Base-by-base conservation (phyloP, 2,113 vertebrate genomes). In the Epinephelus lanceolatus region DNA sequence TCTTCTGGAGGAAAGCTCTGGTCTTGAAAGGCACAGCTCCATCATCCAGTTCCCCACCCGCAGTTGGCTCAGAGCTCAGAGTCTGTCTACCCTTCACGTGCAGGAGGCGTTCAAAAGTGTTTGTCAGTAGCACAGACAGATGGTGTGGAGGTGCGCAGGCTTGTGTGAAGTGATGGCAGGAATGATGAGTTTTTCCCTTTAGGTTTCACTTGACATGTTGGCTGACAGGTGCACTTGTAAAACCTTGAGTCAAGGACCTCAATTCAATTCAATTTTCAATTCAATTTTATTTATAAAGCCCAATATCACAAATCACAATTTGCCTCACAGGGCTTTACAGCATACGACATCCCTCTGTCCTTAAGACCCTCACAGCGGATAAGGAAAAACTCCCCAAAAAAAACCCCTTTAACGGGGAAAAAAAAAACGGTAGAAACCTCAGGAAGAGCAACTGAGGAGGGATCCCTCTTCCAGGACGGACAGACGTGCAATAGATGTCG, bases 51-150 rank as follows among this genome's bases (percentile, higher is more conserved):
- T 85, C 25, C 71, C 67, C 40, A 37, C 60, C 42, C 57, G 7
- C 56, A 63, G 65, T 83, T 11, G 21, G 12, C 68, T 70, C 65
- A 4, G 45, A 57, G 53, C 76, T 71, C 3, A 0, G 23, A 59
- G 59, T 37, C 60, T 23, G 49, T 37, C 57, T 71, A 11, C 42
- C 27, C 11, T 49, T 52, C 27, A 10, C 49, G 66, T 76, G 77
- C 74, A 27, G 47, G 42, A 14, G 74, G 59, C 5, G 25, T 70
- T 70, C 53, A 76, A 63, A 89, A 56, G 81, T 81, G 40, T 77
- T 88, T 78, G 78, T 88, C 81, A 75, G 85, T 68, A 67, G 73
- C 52, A 2, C 74, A 84, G 77, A 69, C 85, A 88, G 84, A 84
- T 78, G 87, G 69, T 40, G 68, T 67, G 49, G 62, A 82, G 71